Base-by-base conservation (phyloP, 2,113 vertebrate genomes). In the Chionis minor region DNA sequence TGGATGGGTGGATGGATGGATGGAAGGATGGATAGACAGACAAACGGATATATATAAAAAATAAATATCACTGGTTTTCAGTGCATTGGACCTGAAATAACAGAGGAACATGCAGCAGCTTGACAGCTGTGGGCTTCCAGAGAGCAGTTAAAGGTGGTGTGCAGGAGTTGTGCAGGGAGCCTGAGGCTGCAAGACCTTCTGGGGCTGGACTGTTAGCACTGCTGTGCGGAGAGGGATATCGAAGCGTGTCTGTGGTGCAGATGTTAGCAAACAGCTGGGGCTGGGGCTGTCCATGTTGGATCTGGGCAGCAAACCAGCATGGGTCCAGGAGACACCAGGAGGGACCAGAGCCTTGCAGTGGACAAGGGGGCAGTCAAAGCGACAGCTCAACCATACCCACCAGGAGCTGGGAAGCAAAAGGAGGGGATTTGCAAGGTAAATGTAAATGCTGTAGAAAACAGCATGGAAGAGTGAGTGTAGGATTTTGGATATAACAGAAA, bases 391-490 rank as follows among this genome's bases (percentile, higher is more conserved):
- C 32, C 51, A 9, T 0, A 2, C 2, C 40, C 16, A 6, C 13
- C 35, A 7, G 10, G 30, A 58, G 62, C 55, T 27, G 73, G 52
- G 35, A 30, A 27, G n/a, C 38, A 32, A 33, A 78, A 44, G n/a
- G 35, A 27, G 9, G 7, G 33, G 33, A 42, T 30, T 6, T 33
- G 44, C 6, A 35, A 42, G 35, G 66, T 10, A 24, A 44, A 42
- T 32, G 8, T 30, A 30, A 9, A 67, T 69, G 38, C 24, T 75
- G 22, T 0, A 18, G 44, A 6, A 75, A 77, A 45, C 38, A 13
- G 2, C 2, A 0, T 7, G 42, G 59, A 49, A 47, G 19, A 14
- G 17, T 4, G 14, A 62, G 4, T 4, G 1, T 1, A 47, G 35
- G 44, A 33, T 59, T 35, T 40, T 8, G 40, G 35, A 11, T 51